A percentile compares a stretch with the other conserved stretches of the same genome.
phyloP scores from a whole-genome alignment of 2,888 invertebrate species.

The Hirtodrosophila histrioides region DNA sequence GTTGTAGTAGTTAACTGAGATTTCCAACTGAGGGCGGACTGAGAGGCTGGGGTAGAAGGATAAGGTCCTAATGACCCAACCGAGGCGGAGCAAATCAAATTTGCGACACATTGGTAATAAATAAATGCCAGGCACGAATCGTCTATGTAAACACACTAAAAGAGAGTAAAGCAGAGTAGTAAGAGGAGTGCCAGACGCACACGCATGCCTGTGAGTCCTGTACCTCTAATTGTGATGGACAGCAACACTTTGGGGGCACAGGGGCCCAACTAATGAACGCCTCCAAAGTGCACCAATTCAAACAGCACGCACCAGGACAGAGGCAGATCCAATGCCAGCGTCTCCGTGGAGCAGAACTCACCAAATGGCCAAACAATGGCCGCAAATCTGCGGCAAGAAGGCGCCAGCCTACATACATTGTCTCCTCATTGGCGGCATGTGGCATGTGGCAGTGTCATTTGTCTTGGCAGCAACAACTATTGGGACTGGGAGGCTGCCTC shows the following conservation, averaged over 20 bases:
- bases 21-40: neutral
- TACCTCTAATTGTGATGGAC: constrained; percentile 69
- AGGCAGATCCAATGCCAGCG: constrained; percentile 24
- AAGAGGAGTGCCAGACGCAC: constrained; percentile 4
- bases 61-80: constrained; percentile 32
- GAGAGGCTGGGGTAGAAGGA: neutral
- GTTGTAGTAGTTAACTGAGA: constrained; percentile 26
- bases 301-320: constrained; percentile 40
- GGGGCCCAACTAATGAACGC: constrained; percentile 63
- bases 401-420: constrained; percentile 12
- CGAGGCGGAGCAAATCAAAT: constrained; percentile 34
- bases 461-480: constrained; percentile 45
- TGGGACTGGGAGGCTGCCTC: constrained; percentile 4
- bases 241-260: constrained; percentile 57
- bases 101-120: constrained; percentile 24
- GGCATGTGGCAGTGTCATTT: constrained; percentile 67
- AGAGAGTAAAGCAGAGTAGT: neutral
- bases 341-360: constrained; percentile 29
- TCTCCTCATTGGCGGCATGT: constrained; percentile 39
- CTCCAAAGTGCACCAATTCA: constrained; percentile 58
- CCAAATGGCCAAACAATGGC: constrained; percentile 55
- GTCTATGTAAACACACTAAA: constrained; percentile 22
- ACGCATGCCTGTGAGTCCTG: constrained; percentile 5
- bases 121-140: constrained; percentile 31
- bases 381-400: constrained; percentile 42